Base-by-base conservation (phyloP, 1,140 invertebrate species). In the Campoletis sonorensis region DNA sequence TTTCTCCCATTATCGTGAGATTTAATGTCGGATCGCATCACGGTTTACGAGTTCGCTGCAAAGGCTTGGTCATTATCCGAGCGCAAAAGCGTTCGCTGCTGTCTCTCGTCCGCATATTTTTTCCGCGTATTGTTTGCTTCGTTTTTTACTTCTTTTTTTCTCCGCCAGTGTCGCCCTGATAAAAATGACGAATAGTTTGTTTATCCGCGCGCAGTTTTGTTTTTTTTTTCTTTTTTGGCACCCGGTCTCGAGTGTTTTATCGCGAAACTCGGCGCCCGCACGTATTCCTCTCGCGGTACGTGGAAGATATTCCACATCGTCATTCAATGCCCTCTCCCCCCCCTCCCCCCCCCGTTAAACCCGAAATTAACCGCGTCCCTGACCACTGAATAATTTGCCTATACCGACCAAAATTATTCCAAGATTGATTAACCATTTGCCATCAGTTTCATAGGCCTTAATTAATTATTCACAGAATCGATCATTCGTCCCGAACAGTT, bases 111-210 rank as follows among this genome's bases (percentile, higher is more conserved):
- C 23, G 61, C 23, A 67, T 67, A 23, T 26, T 67, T 27, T 23
- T 23, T 23, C 58, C 21, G 58, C 21, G 21, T n/a, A n/a, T n/a
- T n/a, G n/a, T 64, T 23, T 23, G 5, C 15, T 27, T 67, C 18
- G 27, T 26, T 13, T 13, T 30, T 27, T 67, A 10, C 26, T 67
- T 67, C 13, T 3, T 67, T 67, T 67, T 67, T 15, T 26, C 8
- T 67, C 23, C 21, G 4, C 23, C 61, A 26, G 13, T 15, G 23
- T 11, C 54, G 54, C 11, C 4, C 61, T 67, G 61, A 67, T 67
- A 67, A 67, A 67, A 67, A 67, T 67, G 61, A 67, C 61, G 61
- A 67, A 67, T 67, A 67, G 61, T 27, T 67, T 4, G 61, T 67
- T 67, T 67, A 26, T 67, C 61, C 61, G 61, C 61, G 61, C 10